Base-by-base conservation (phyloP, 1,140 invertebrate species). In the Camponotus pennsylvanicus region DNA sequence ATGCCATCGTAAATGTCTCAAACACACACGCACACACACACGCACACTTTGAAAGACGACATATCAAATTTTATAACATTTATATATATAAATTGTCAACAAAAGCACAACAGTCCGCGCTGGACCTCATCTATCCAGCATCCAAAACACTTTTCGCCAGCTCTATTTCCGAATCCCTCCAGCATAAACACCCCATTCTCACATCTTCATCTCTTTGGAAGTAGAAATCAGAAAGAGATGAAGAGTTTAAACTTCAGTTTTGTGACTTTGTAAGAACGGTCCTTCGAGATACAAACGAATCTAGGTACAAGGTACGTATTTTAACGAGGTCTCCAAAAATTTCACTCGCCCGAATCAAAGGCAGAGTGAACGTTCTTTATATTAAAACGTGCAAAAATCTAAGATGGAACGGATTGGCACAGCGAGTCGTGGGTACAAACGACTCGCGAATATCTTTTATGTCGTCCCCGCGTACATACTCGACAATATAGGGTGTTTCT, bases 401-500 rank as follows among this genome's bases (percentile, higher is more conserved):
- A 85, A 69, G 69, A 86, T 86, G 87, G 88, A 89, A 89, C 88
- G 88, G 88, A 89, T 89, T 89, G 45, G 79, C 79, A 52, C 49
- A 49, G 86, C 55, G 57, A 89, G 42, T 86, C 87, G 64, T 32
- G 34, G 66, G 52, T 55, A 18, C 32, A n/a, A 67, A 42, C 37
- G 40, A 49, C 18, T 59, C 78, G 52, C 37, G 52, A 70, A 40
- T 71, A 11, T 70, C 9, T 84, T 52, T 40, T 13, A 71, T 59
- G 13, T 71, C 66, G 40, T 63, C 27, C 45, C 15, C 3, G 11
- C 3, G 3, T 52, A 52, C 4, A 52, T 18, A 52, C 18, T 52
- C 49, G 4, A 52, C 15, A 15, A 67, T 11, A 55, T 3, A 27
- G 27, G 27, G 1, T 27, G 27, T 27, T 27, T 27, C 27, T 27